These are phyloP conservation scores for Talpa occidentalis DNA, from an alignment of 2,113 vertebrate genomes.

Conservation along the genomic window DNA sequence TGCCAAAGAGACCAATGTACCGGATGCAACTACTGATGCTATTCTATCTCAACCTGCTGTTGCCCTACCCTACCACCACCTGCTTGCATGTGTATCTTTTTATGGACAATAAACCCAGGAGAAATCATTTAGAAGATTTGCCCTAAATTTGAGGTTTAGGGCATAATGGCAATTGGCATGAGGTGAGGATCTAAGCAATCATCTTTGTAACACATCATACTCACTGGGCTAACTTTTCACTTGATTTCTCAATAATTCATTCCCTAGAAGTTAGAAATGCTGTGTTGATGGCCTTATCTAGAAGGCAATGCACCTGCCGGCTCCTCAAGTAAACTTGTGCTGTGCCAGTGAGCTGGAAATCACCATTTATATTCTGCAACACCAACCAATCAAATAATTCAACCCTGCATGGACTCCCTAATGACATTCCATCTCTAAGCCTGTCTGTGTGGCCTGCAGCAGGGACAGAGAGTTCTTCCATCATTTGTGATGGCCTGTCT, in stretches of 20 bases:
- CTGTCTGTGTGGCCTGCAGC: not conserved
- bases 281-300: not conserved
- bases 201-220: not conserved
- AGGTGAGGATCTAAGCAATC: not conserved
- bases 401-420: not conserved
- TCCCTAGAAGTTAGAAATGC: not conserved
- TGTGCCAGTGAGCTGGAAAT: not conserved
- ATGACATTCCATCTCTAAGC: not conserved
- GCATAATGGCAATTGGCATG: not conserved
- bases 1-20: not conserved
- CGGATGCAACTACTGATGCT: not conserved
- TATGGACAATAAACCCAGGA: constrained; percentile 2
- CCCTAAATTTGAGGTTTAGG: not conserved
- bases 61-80: too few relatives aligned
- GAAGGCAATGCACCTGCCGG: not conserved
- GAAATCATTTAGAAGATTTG: constrained; percentile 24
- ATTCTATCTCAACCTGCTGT: not conserved
- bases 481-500: not conserved
- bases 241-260: constrained; percentile 21
- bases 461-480: not conserved
- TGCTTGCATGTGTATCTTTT: not conserved
- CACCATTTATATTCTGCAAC: not conserved
- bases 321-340: not conserved
- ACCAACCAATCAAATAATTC: not conserved
- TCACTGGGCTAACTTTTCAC: not conserved